A percentile compares a stretch with the other conserved stretches of the same genome.
Conservation (phyloP, 2,113 vertebrate genomes). For the Epinephelus cyanopodus region DNA sequence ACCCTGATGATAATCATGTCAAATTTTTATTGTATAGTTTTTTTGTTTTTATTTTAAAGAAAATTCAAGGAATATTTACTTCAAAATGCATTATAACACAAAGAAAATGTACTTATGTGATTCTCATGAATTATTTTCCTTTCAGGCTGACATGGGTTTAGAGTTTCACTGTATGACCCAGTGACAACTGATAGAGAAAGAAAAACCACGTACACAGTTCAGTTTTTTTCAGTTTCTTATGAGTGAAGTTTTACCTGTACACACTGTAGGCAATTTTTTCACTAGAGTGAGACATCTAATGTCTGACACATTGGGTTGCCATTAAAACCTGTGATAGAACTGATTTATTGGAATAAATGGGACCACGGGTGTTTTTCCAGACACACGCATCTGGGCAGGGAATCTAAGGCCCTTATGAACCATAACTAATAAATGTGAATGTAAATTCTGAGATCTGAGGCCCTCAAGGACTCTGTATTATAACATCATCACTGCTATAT, state of each 20-base stretch:
- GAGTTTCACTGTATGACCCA: too few species aligned
- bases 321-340: too few species aligned
- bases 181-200: too few species aligned
- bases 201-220: neutral
- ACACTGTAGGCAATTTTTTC: neutral
- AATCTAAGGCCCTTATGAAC: neutral
- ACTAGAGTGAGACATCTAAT: neutral
- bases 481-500: neutral
- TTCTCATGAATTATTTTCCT: too few species aligned
- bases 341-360: neutral
- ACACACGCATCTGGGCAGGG: neutral
- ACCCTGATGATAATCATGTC: too few species aligned
- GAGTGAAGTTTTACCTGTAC: neutral
- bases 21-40: too few species aligned
- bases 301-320: neutral
- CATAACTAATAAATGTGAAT: conserved; percentile 25
- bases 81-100: too few species aligned
- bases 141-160: too few species aligned
- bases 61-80: too few species aligned
- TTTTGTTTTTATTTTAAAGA: too few species aligned
- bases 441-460: neutral
- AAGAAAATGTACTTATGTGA: too few species aligned
- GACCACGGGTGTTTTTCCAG: neutral
- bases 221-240: neutral
- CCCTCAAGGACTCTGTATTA: neutral